A percentile compares a stretch with the other conserved stretches of the same genome.
These are phyloP conservation scores for Sthenelais limicola DNA, from an alignment of 2,888 invertebrate species.

Conservation along the genomic window DNA sequence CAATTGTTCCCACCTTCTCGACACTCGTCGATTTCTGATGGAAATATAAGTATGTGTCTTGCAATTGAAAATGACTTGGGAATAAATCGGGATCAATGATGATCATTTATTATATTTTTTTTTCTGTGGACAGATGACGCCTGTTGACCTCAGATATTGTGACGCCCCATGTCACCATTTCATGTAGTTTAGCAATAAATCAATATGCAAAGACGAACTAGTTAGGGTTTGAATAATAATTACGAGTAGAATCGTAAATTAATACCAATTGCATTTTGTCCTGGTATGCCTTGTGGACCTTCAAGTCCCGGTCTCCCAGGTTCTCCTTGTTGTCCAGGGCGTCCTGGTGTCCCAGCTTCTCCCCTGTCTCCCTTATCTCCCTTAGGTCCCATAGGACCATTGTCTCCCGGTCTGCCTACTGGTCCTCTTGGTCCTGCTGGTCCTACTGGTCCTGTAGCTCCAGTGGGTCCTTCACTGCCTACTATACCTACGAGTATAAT, in stretches of 20 bases:
- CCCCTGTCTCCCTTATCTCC: constrained; percentile 5
- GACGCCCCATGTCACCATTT: background rate
- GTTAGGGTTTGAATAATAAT: no score
- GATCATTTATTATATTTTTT: background rate
- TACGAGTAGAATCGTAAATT: no score
- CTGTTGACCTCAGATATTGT: no score
- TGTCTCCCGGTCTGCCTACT: constrained; percentile 8
- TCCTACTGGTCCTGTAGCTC: background rate
- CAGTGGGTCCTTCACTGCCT: background rate
- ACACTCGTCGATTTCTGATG: constrained; percentile 45
- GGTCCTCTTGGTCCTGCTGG: background rate
- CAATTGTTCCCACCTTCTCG: constrained; percentile 21
- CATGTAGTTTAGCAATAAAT: background rate
- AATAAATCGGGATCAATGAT: background rate
- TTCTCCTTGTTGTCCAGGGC: background rate
- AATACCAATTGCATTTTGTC: no score
- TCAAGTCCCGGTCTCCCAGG: background rate
- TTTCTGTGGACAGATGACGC: no score
- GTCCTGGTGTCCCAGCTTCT: background rate
- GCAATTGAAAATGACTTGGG: background rate
- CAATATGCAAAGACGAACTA: no score
- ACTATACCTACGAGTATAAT: no score
- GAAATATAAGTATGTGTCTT: background rate
- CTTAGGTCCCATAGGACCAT: background rate
- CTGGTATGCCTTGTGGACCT: background rate